Evolutionary conservation across 2,888 invertebrate genomes (phyloP), one percentile per base, ranked within the genome.

Genomic region (Pocota personata): DNA sequence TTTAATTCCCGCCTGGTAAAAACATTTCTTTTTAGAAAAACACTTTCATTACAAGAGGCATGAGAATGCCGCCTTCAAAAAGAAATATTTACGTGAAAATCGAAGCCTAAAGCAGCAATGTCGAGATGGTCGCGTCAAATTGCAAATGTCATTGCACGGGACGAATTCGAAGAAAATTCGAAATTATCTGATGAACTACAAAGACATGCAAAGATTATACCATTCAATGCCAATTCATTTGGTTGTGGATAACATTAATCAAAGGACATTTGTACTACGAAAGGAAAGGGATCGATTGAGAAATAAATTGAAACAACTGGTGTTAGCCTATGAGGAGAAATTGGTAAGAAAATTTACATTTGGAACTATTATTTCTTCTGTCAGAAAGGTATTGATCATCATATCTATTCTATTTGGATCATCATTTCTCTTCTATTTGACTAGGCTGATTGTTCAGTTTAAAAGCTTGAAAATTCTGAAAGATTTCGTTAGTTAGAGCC

Each of bases 201-300:
- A 89, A 79, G 91, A 91, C 30, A 89, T 92, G 90, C 91, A 91
- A 80, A 89, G 91, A 2, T 73, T 92, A 0, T 92, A 92, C 67
- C 89, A 91, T 57, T 89, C 89, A 19, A 92, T 92, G 91, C 91
- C 92, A 32, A 88, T 91, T 16, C 88, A 91, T 37, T 35, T 90
- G 78, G 91, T 92, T 8, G 89, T 89, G 16, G 92, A 92, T 27
- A 91, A 92, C 40, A 91, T 92, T 6, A 91, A 92, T 88, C 91
- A 92, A 76, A 89, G 91, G 1, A 91, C 92, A 4, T 92, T 92
- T 89, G 89, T 91, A 0, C 87, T 91, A 88, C 90, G 92, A 7
- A 92, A 92, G 78, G 92, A 92, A 72, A 89, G 89, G 0, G 92
- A 92, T 90, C 91, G 90, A 10, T 86, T 92, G 10, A 87, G 82